These are phyloP conservation scores for Melikaiella ostensackeni DNA, from an alignment of 2,888 invertebrate species.

Conservation along the genomic window DNA sequence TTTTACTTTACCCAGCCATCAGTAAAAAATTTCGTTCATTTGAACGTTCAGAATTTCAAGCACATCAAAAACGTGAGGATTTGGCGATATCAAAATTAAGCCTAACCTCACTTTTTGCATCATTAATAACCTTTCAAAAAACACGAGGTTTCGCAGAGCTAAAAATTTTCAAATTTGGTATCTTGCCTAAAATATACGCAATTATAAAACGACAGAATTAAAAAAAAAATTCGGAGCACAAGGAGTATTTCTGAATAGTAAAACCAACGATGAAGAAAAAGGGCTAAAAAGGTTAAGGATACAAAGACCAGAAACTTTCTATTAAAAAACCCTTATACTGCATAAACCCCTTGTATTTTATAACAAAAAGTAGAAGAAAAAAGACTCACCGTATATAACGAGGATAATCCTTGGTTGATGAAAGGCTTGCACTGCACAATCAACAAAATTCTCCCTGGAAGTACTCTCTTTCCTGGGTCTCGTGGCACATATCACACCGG, in stretches of 20 bases:
- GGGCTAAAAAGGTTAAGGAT: background rate
- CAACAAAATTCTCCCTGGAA: slow-evolving; percentile 42
- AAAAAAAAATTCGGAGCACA: too few species aligned
- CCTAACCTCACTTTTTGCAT: background rate
- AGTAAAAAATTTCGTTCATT: too few species aligned
- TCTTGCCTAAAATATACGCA: too few species aligned
- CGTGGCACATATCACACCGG: slow-evolving; percentile 49
- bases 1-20: too few species aligned
- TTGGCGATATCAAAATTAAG: background rate
- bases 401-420: slow-evolving; percentile 54
- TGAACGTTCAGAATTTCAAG: too few species aligned
- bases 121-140: background rate
- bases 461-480: slow-evolving; percentile 43
- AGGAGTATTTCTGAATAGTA: background rate
- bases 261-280: background rate
- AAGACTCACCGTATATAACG: slow-evolving; percentile 55
- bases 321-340: background rate
- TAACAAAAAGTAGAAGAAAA: background rate
- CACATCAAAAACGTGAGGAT: background rate
- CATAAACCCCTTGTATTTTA: too few species aligned
- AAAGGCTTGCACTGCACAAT: slow-evolving; percentile 53
- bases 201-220: too few species aligned
- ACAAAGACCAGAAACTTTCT: background rate
- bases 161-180: too few species aligned
- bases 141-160: too few species aligned